Conservation (phyloP, 2,113 vertebrate species). For the Cebus imitator region DNA sequence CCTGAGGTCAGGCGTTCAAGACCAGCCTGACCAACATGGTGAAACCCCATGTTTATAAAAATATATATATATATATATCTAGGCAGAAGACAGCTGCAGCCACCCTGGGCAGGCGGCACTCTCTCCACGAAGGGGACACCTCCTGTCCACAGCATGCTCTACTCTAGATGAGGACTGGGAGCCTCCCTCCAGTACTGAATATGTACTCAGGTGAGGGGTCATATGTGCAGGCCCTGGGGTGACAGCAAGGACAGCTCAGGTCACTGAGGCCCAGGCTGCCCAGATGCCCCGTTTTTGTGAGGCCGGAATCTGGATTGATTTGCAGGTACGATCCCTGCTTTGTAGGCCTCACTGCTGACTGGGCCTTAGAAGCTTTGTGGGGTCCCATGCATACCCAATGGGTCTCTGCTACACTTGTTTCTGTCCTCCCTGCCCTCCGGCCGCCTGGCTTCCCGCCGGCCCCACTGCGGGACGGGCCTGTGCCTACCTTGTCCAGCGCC, state of each 20-base stretch:
- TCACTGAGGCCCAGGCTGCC: not conserved
- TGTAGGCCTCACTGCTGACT: not conserved
- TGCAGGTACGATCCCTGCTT: not conserved
- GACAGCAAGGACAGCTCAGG: not conserved
- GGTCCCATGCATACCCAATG: not conserved
- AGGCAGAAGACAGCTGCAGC: accelerated
- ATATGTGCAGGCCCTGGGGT: not conserved
- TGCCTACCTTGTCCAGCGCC: constrained; percentile 88
- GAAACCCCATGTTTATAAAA: too few species aligned
- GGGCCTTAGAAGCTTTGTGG: not conserved
- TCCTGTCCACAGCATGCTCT: not conserved
- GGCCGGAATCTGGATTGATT: not conserved
- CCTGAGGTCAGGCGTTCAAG: too few species aligned
- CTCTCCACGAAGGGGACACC: not conserved
- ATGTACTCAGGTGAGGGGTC: not conserved
- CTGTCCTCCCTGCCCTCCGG: not conserved
- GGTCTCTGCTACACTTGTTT: not conserved
- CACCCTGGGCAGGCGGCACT: accelerated
- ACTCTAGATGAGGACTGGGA: accelerated
- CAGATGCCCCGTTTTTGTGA: not conserved
- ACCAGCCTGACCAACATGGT: too few species aligned
- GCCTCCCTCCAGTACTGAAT: not conserved
- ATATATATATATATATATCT: too few species aligned
- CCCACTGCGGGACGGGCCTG: not conserved
- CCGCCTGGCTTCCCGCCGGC: not conserved